Base-by-base conservation (phyloP, 2,888 invertebrate species). In the Oscheius sp. region DNA sequence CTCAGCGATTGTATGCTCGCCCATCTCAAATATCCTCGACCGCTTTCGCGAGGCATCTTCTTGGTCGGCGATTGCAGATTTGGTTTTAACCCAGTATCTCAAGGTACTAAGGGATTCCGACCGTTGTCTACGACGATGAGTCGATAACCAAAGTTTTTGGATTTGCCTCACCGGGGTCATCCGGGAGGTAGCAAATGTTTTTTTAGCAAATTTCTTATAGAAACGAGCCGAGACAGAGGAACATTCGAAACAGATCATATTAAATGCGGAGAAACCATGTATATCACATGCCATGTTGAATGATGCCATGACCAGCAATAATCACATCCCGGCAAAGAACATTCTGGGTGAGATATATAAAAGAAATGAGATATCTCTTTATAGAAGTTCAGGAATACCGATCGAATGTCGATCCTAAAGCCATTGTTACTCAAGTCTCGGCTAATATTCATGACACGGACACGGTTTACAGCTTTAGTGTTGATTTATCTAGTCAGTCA, bases 171-270 rank as follows among this genome's bases (percentile, higher is more conserved):
- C 14, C 36, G 14, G 36, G 36, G 8, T 36, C 8, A 8, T 14
- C 36, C 8, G 8, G 14, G 8, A 36, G 36, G 36, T 14, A 36
- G n/a, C 6, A 47, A 20, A 9, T n/a, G 47, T 6, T 47, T 36
- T 36, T 8, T 9, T 36, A 9, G 36, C 36, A n/a, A 36, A 20
- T 51, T 24, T 9, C 28, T 62, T 75, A 67, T 61, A 80, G 80
- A 77, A 78, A 73, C 66, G 84, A 33, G 80, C 81, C 22, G 83
- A 84, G 62, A 73, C 79, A 22, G 82, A 81, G 36, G 80, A 81
- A 72, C 79, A 82, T 68, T 81, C 75, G 36, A 73, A 73, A 45
- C 57, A 74, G 33, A 61, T 78, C 20, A 74, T 79, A 54, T 51
- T 80, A 9, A 73, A 75, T 50, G 71, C 74, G 1, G 72, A 71